Conservation (phyloP, 2,797 vertebrate genomes). For the Alcedo atthis region DNA sequence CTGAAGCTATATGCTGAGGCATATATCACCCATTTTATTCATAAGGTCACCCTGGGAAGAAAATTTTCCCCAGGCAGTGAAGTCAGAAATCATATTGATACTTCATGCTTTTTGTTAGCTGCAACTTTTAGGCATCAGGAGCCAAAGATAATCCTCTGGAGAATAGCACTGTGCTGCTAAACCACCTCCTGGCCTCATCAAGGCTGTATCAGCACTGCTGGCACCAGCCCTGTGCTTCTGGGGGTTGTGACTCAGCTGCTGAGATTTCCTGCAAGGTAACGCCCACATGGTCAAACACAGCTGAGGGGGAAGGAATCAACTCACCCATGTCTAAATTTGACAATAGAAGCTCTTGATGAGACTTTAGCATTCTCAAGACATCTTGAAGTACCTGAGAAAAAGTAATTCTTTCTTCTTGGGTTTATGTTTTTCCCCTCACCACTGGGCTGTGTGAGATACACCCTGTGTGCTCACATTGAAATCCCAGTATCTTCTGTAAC, state of each 20-base stretch:
- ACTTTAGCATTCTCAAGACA: neutral
- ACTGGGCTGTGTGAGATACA: neutral
- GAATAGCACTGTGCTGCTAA: neutral
- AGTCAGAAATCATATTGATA: neutral
- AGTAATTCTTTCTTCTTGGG: neutral
- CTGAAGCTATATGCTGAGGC: neutral
- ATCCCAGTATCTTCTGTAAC: neutral
- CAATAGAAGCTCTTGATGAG: neutral
- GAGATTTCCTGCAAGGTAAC: neutral
- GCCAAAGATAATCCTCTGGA: neutral
- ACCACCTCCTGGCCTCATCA: neutral
- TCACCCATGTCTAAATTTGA: neutral
- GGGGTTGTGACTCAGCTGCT: neutral
- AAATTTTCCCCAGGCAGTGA: neutral
- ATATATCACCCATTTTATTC: neutral
- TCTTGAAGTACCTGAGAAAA: neutral
- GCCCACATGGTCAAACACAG: neutral
- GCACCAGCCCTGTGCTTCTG: neutral
- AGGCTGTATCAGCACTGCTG: neutral
- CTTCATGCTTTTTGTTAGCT: neutral
- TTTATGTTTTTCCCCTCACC: neutral
- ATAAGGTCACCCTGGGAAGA: neutral
- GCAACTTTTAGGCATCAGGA: neutral
- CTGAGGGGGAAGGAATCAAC: neutral
- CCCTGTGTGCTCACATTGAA: neutral